These are phyloP conservation scores for Xestoiulus laeticollis DNA, from an alignment of 2,888 invertebrate genomes.

Conservation along the genomic window DNA sequence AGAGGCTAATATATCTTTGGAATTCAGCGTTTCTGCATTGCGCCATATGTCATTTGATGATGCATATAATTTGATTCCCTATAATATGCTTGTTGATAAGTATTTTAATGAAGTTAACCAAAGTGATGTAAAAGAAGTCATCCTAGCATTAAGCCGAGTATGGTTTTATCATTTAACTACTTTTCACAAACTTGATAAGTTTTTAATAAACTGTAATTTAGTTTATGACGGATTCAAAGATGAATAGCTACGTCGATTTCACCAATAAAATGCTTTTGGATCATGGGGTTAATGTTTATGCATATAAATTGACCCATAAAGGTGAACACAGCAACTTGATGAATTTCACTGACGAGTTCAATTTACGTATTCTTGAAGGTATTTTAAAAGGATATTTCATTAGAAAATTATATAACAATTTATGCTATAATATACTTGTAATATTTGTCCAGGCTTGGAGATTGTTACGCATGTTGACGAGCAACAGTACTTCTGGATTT, in stretches of 20 bases:
- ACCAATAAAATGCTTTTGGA: not conserved
- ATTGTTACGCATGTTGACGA: slow-evolving; percentile 41
- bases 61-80: not conserved
- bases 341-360: not conserved
- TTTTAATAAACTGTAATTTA: not conserved
- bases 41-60: not conserved
- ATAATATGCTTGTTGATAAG: not conserved
- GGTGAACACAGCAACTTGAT: not conserved
- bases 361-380: not conserved
- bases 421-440: not conserved
- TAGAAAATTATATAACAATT: not conserved
- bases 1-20: not conserved
- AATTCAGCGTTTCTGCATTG: not conserved
- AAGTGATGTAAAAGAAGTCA: not conserved
- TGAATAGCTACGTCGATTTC: not conserved
- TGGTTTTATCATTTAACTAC: not conserved
- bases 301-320: slow-evolving; percentile 31
- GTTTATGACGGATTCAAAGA: not conserved
- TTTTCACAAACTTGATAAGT: no score
- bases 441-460: not conserved
- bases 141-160: not conserved
- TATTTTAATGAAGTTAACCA: not conserved
- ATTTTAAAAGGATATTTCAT: not conserved
- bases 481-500: not conserved
- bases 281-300: not conserved